Evolutionary conservation across 2,797 vertebrate species (phyloP), one percentile per base, ranked within the genome.

Genomic region (Gorsachius magnificus): DNA sequence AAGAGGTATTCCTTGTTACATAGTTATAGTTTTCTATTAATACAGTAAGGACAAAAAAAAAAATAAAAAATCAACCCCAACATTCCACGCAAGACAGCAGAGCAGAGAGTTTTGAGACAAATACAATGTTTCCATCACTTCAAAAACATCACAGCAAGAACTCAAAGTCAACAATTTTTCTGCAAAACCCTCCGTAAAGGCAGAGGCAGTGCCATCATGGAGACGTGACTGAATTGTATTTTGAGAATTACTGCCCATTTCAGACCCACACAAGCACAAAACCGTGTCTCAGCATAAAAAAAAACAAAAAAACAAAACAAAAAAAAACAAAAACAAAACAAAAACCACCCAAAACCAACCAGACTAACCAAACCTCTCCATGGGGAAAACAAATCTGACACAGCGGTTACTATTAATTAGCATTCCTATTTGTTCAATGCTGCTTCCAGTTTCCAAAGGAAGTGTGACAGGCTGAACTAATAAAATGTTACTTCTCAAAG

Each of bases 371-470:
- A 90, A 43, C 50, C 41, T 76, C 82, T 82, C 93, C 61, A 4
- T 26, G 19, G 75, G 80, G 81, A 90, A 93, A 93, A 95, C 81
- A 84, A 90, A 90, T 65, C 50, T 76, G 80, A 94, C 83, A 83
- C 53, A 58, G 83, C 1, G 5, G 61, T 71, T 91, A 74, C 87
- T 81, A 91, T 90, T 87, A 92, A 95, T 90, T 93, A 95, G 50
- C 85, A 83, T 92, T 89, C 48, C 51, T 90, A 64, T 93, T 96
- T 94, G 83, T 93, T 97, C 89, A 65, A 74, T 85, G 69, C 46
- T 75, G 63, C 82, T 82, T 96, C 88, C 72, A 87, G 69, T 85
- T 96, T 96, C 87, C 84, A 82, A 83, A 96, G 88, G 82, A 88
- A 91, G 68, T 5, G 29, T 76, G 71, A 94, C 86, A 84, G 54